A percentile compares a stretch with the other conserved stretches of the same genome.
Conservation (phyloP, 2,113 vertebrate genomes). For the Gasterosteus aculeatus region DNA sequence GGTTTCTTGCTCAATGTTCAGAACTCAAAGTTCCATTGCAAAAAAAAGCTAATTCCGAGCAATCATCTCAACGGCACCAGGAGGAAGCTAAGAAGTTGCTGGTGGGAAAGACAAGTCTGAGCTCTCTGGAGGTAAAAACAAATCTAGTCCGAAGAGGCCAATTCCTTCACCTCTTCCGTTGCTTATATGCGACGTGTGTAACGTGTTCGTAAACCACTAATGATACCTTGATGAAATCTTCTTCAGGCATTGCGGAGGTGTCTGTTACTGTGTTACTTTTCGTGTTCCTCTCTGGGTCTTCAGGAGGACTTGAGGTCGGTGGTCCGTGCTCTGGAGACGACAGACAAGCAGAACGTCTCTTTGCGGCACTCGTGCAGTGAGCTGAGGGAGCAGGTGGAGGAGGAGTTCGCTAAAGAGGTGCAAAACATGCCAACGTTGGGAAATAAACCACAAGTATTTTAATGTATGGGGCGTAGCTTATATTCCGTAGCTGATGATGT, state of each 20-base stretch:
- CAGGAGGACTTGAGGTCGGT: conserved; percentile 66
- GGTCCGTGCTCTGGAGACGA: conserved; percentile 63
- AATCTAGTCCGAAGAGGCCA: neutral
- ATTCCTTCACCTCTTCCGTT: neutral
- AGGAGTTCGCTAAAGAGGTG: conserved; percentile 74
- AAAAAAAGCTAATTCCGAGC: conserved; percentile 43
- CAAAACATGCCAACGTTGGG: neutral
- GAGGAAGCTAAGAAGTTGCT: conserved; percentile 64
- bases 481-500: neutral
- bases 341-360: conserved; percentile 50
- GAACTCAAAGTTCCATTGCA: conserved; percentile 72
- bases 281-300: conserved; percentile 22
- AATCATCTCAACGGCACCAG: conserved; percentile 47
- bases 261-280: neutral
- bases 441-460: neutral
- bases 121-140: conserved; percentile 65
- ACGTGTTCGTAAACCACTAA: neutral
- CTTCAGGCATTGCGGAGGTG: neutral
- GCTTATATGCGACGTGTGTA: neutral
- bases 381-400: conserved; percentile 63
- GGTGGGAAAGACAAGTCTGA: conserved; percentile 55
- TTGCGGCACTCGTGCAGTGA: conserved; percentile 61
- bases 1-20: conserved; percentile 75
- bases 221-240: neutral
- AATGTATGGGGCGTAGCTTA: neutral